A percentile compares a stretch with the other conserved stretches of the same genome.
phyloP scores from a whole-genome alignment of 2,797 vertebrate genomes.

The Rhinichthys osculus region DNA sequence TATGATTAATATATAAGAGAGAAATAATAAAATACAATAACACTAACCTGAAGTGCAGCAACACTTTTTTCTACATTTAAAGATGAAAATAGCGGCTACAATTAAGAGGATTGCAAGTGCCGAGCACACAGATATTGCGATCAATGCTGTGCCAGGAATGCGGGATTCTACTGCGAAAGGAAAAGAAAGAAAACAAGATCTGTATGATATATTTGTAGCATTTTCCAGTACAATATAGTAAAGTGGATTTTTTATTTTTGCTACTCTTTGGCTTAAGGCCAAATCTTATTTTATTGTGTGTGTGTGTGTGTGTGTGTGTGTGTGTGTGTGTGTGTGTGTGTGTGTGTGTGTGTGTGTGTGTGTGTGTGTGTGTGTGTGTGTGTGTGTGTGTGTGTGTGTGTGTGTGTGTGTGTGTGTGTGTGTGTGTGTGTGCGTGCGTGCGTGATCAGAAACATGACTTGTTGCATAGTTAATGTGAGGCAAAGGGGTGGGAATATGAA shows the following conservation, averaged over 20 bases:
- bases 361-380: too few relatives aligned
- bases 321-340: too few relatives aligned
- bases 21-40: background rate
- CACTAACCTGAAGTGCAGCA: background rate
- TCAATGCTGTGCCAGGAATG: background rate
- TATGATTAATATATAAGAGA: background rate
- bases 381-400: too few relatives aligned
- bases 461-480: background rate
- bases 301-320: background rate
- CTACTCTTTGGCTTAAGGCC: background rate
- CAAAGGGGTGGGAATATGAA: background rate
- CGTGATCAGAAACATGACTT: too few relatives aligned
- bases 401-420: too few relatives aligned
- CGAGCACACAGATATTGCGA: conserved; percentile 3
- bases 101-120: conserved; percentile 26
- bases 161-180: background rate
- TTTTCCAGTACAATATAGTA: background rate
- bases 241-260: background rate
- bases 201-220: background rate
- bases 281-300: background rate
- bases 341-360: too few relatives aligned
- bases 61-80: conserved; percentile 34
- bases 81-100: conserved; percentile 3
- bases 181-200: background rate
- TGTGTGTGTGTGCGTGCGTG: too few relatives aligned